Conservation (phyloP, 2,113 vertebrate species). For the Lota lota region DNA sequence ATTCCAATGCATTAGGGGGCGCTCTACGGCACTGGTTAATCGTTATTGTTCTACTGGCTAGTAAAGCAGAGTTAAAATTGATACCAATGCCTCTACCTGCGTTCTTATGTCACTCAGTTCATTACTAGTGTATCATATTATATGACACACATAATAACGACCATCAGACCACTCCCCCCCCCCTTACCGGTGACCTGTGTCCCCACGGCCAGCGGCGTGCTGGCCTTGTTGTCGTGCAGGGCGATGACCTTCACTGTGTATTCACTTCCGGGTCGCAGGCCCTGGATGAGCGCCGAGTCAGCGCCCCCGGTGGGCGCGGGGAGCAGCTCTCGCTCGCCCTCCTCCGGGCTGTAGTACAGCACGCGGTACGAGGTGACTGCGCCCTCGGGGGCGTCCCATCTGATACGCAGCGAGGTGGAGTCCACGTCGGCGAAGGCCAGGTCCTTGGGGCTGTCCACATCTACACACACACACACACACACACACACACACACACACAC, state of each 20-base stretch:
- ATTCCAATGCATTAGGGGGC: no score
- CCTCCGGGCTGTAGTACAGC: slow-evolving; percentile 88
- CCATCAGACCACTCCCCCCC: no score
- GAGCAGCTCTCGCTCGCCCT: slow-evolving; percentile 88
- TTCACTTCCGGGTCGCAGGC: slow-evolving; percentile 93
- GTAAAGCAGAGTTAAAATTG: no score
- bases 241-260: slow-evolving; percentile 97
- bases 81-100: no score
- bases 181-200: slow-evolving; percentile 89
- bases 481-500: no score
- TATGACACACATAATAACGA: no score
- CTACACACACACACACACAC: slow-evolving; percentile 52
- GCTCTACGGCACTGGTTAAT: no score
- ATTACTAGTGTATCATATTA: no score
- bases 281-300: slow-evolving; percentile 84
- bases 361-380: slow-evolving; percentile 89
- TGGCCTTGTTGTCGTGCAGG: slow-evolving; percentile 86
- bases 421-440: slow-evolving; percentile 92
- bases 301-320: slow-evolving; percentile 85
- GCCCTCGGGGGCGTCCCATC: slow-evolving; percentile 95
- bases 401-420: slow-evolving; percentile 90
- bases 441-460: slow-evolving; percentile 91
- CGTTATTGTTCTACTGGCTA: no score
- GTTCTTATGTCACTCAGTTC: no score
- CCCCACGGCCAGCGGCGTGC: slow-evolving; percentile 87